Evolutionary conservation across 2,888 invertebrate genomes (phyloP).

Genomic region (Heterodera filipjevi): DNA sequence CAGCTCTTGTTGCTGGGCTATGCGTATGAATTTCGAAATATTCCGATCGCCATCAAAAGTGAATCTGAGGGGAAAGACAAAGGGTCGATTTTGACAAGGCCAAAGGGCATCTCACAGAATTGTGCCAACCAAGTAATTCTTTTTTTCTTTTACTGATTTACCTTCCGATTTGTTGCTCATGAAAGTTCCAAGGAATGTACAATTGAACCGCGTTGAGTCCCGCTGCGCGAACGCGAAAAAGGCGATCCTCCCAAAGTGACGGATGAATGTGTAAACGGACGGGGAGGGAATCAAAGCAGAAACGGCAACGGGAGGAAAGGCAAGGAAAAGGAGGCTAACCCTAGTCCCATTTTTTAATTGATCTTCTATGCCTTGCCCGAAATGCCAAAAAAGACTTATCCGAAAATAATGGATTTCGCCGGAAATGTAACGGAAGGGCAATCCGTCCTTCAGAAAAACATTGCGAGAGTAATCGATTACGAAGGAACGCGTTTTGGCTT

Average conservation of each 20-base stretch:
- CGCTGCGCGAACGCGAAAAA: slow-evolving; percentile 77
- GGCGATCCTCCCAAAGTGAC: slow-evolving; percentile 78
- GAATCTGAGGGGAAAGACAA: slow-evolving; percentile 61
- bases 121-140: background rate
- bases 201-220: slow-evolving; percentile 70
- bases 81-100: too few species aligned
- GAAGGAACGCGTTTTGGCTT: slow-evolving; percentile 19
- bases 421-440: slow-evolving; percentile 70
- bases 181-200: slow-evolving; percentile 51
- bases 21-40: slow-evolving; percentile 51
- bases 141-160: background rate
- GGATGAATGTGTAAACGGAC: slow-evolving; percentile 70
- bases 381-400: slow-evolving; percentile 19
- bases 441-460: slow-evolving; percentile 75
- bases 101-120: too few species aligned
- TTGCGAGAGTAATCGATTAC: slow-evolving; percentile 32
- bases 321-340: background rate
- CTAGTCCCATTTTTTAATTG: background rate
- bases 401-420: slow-evolving; percentile 79
- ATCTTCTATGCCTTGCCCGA: too few species aligned
- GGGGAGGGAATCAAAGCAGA: background rate
- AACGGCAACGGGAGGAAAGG: background rate
- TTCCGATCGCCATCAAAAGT: slow-evolving; percentile 47
- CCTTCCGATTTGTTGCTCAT: slow-evolving; percentile 37
- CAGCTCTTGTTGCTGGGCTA: slow-evolving; percentile 48